phyloP scores from a whole-genome alignment of 30 jellyfish, hydroid and myxozoan species.

The Nemopilema nomurai region DNA sequence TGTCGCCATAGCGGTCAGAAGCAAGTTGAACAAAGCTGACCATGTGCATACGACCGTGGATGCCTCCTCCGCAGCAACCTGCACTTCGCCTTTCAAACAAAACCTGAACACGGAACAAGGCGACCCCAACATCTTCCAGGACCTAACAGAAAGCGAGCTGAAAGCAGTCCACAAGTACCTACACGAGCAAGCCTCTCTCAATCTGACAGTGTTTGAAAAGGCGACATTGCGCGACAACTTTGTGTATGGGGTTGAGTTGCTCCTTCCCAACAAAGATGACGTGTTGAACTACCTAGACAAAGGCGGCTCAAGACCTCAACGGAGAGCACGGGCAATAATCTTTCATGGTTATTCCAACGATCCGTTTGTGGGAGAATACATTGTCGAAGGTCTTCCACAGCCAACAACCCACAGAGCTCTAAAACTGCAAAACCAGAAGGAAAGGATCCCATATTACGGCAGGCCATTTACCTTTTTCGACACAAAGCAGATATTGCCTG shows the following conservation, averaged over 20 bases:
- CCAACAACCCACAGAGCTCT: constrained; percentile 39
- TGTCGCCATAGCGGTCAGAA: background rate
- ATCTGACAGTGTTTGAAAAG: constrained; percentile 33
- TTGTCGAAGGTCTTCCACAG: constrained; percentile 56
- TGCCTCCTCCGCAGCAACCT: background rate
- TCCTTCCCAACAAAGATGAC: constrained; percentile 40
- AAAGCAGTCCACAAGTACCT: constrained; percentile 16
- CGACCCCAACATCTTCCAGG: constrained; percentile 51
- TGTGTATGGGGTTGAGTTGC: constrained; percentile 47
- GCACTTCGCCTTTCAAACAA: constrained; percentile 13
- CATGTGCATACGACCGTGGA: too few species aligned
- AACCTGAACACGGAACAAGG: background rate
- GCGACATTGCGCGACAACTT: constrained; percentile 62
- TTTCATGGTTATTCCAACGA: constrained; percentile 32
- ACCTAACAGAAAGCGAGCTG: constrained; percentile 39
- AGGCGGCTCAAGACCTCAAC: constrained; percentile 53
- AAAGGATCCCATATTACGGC: constrained; percentile 32
- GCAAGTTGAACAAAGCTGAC: background rate
- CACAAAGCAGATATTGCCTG: background rate
- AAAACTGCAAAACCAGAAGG: constrained; percentile 15
- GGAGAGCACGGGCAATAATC: constrained; percentile 63
- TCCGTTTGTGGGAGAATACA: constrained; percentile 53
- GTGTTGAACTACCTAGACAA: constrained; percentile 42
- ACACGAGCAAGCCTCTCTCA: constrained; percentile 1
- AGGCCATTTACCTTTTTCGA: constrained; percentile 51